Base-by-base conservation (phyloP, 2,113 vertebrate species). In the Oostethus manadensis region DNA sequence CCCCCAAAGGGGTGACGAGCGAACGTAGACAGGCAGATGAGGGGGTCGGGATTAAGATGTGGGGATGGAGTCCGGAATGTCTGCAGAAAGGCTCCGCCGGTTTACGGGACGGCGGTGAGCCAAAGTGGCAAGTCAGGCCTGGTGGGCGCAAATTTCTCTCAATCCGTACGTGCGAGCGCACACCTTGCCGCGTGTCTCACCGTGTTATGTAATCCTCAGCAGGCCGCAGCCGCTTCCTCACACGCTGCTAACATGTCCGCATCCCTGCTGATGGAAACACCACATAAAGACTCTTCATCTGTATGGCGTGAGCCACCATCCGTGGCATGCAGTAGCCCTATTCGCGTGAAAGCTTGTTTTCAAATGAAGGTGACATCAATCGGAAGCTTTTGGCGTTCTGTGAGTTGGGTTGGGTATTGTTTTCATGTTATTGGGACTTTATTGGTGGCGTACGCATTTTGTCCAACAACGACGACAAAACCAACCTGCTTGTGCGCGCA, bases 191-290 rank as follows among this genome's bases (percentile, higher is more conserved):
- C 65, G 76, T 51, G 68, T 80, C 64, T 79, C 56, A 21, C 66
- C 29, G 18, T 68, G 80, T 87, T 88, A 88, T 84, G 81, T 84
- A 87, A 88, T 86, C 82, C 80, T 84, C 86, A 60, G 73, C 65
- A 65, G 79, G 74, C 78, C 81, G 71, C 86, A 86, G 83, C 81
- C 87, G 81, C 80, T 82, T 86, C 86, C 76, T 78, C 77, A 77
- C 79, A 76, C 81, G 73, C 65, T 71, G 65, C 68, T 70, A 73
- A 76, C 70, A 58, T 65, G 66, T 65, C 58, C 38, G 43, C 43
- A 46, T 58, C 71, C 44, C 20, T 61, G 53, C 51, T 65, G 8
- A 73, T 83, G 76, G 67, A 81, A 78, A 76, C 61, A 80, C 62
- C 68, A 61, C 62, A 8, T 84, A 76, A 78, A 61, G 76, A 78